Evolutionary conservation across 1,140 invertebrate genomes (phyloP).

Genomic region (Galleria mellonella): DNA sequence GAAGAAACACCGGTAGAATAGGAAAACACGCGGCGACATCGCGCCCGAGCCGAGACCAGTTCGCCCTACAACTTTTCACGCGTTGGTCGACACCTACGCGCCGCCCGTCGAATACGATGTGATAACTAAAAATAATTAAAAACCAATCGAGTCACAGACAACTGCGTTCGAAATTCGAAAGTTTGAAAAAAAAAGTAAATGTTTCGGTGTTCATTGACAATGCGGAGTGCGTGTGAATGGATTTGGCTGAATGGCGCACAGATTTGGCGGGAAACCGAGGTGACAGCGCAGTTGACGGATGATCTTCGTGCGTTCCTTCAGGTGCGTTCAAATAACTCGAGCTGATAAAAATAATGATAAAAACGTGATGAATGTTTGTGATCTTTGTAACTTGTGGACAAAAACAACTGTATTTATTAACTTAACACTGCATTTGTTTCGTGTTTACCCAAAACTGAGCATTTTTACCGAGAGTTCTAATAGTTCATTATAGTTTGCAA

Average conservation of each 20-base stretch:
- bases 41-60: slow-evolving; percentile 36
- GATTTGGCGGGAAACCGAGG: slow-evolving; percentile 53
- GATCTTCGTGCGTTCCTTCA: slow-evolving; percentile 58
- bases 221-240: slow-evolving; percentile 38
- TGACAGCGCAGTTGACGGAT: slow-evolving; percentile 55
- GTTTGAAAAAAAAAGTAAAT: slow-evolving; percentile 2
- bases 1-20: slow-evolving; percentile 51
- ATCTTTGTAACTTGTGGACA: slow-evolving; percentile 5
- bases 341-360: slow-evolving; percentile 25
- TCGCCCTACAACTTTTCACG: slow-evolving; percentile 55
- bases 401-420: not conserved
- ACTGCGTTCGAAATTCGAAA: too few species aligned
- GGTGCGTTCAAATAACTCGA: slow-evolving; percentile 57
- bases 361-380: slow-evolving; percentile 35
- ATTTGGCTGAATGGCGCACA: slow-evolving; percentile 32
- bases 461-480: too few species aligned
- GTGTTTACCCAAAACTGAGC: too few species aligned
- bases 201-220: slow-evolving; percentile 19
- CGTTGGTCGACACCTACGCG: slow-evolving; percentile 52
- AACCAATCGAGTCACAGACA: not conserved
- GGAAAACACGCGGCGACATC: slow-evolving; percentile 50
- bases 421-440: too few species aligned
- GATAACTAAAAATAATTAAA: slow-evolving; percentile 8
- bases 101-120: slow-evolving; percentile 13
- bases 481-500: too few species aligned